A percentile compares a stretch with the other conserved stretches of the same genome.
phyloP scores from a whole-genome alignment of 2,113 vertebrate genomes.

The Mesembrinibis cayennensis region DNA sequence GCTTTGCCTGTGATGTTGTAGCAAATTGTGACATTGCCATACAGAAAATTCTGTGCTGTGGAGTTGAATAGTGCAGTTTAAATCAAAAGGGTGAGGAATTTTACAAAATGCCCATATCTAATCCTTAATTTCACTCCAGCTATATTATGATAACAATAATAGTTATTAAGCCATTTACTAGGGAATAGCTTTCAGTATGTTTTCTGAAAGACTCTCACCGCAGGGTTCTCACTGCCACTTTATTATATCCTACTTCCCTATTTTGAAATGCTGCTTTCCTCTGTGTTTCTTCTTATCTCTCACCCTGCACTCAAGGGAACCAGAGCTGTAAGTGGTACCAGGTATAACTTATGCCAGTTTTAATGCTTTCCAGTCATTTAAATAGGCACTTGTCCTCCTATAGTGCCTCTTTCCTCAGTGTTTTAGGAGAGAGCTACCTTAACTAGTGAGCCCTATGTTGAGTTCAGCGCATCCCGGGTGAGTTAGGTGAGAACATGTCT shows the following conservation, averaged over 20 bases:
- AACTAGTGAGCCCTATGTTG: neutral
- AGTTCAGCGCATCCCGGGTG: neutral
- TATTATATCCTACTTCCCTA: neutral
- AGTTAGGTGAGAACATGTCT: neutral
- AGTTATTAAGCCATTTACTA: neutral
- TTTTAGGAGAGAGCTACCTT: neutral
- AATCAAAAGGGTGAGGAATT: neutral
- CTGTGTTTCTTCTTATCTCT: neutral
- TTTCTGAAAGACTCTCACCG: neutral
- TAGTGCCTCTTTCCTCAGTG: neutral
- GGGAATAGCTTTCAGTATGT: neutral
- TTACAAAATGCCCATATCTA: neutral
- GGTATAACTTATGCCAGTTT: neutral
- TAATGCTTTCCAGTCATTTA: neutral
- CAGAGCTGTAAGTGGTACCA: neutral
- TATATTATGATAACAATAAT: neutral
- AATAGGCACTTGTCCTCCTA: neutral
- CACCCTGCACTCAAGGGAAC: neutral
- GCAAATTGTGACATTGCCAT: conserved; percentile 4
- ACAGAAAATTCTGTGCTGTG: conserved; percentile 30
- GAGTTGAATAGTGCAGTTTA: neutral
- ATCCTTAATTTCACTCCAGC: conserved; percentile 45
- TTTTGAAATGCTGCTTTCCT: neutral
- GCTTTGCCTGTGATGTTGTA: neutral
- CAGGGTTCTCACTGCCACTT: neutral